phyloP scores from a whole-genome alignment of 1,140 invertebrate genomes.

The Patella vulgata region DNA sequence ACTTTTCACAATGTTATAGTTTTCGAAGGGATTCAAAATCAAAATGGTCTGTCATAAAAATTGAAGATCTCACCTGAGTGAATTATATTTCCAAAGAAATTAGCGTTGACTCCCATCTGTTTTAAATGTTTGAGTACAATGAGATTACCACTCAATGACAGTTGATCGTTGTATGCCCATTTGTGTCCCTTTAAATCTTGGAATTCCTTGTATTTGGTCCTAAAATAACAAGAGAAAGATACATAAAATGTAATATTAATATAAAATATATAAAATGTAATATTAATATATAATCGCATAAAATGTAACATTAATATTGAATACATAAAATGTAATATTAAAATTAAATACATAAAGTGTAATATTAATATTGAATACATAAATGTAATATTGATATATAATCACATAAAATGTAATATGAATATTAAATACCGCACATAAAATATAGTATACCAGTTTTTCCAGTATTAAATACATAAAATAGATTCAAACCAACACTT shows the following conservation, averaged over 20 bases:
- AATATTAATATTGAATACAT: neutral
- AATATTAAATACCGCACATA: neutral
- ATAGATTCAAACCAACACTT: no score
- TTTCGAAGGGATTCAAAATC: no score
- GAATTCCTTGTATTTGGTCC: constrained; percentile 34
- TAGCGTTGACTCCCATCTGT: constrained; percentile 30
- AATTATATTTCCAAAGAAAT: constrained; percentile 41
- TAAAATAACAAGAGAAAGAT: no score
- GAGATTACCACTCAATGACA: constrained; percentile 47
- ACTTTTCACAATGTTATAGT: no score
- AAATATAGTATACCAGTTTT: no score
- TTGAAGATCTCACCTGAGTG: constrained; percentile 31
- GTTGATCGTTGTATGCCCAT: constrained; percentile 39
- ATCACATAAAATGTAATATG: neutral
- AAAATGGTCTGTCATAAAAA: no score
- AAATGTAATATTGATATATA: neutral
- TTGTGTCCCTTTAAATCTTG: constrained; percentile 36
- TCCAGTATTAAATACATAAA: no score
- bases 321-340: neutral
- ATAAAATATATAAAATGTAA: neutral
- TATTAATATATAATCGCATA: neutral
- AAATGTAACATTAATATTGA: neutral
- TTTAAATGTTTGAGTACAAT: constrained; percentile 40
- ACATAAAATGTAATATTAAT: neutral
- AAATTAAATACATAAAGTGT: neutral